Evolutionary conservation across 2,888 invertebrate genomes (phyloP), one percentile per base, ranked within the genome.

Genomic region (Diarsia rubi): DNA sequence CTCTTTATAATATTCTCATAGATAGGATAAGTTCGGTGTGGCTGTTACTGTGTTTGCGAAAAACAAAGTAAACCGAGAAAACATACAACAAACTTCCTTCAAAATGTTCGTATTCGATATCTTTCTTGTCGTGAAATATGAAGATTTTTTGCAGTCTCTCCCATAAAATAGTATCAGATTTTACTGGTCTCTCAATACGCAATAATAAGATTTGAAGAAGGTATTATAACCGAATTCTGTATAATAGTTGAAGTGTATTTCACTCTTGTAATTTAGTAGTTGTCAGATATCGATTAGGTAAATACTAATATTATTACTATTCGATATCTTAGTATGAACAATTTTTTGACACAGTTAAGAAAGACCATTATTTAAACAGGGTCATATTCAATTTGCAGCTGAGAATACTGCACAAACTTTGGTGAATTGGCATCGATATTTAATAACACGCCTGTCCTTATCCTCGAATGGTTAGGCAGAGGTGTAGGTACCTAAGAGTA

Each of bases 141-240:
- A 59, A 68, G 21, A 59, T 27, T 62, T 69, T 69, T 44, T 27
- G 16, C 27, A 31, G 65, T 59, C 9, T 6, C 64, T 31, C 14
- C 14, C 27, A 31, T 3, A 21, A 21, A 65, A 4, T 65, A 31
- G 27, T 27, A 64, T 27, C 27, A 21, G 27, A 27, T 69, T n/a
- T 42, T 16, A 16, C 6, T 0, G 16, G 0, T 44, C 16, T 27
- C 24, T 21, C 24, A 24, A 67, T 8, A n/a, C 2, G 24, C 9
- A 37, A 52, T 52, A 12, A 19, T 52, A 37, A 6, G 49, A 49
- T n/a, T n/a, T 66, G 1, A 12, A 66, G 19, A 16, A 24, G 24
- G 24, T n/a, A n/a, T n/a, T 14, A 54, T 12, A 6, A 12, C 0
- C 6, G 19, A 44, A 24, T 64, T 11, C 19, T 24, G 19, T 44